phyloP scores from a whole-genome alignment of 1,140 invertebrate species.

The Listronotus oregonensis region DNA sequence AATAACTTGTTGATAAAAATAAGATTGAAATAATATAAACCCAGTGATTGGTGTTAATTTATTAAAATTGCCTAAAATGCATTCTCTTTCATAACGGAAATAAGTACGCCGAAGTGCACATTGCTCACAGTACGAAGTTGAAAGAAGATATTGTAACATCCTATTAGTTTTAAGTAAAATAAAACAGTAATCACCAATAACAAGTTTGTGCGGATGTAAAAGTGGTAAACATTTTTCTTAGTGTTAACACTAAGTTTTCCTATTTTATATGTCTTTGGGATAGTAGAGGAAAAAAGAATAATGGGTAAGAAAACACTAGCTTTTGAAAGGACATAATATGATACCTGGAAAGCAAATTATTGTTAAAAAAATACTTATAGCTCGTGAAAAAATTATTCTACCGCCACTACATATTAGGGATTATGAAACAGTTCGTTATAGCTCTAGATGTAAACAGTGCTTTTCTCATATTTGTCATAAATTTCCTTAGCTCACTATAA shows the following conservation, averaged over 20 bases:
- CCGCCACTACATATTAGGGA: too few species aligned
- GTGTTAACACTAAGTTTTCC: neutral
- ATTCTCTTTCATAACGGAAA: constrained; percentile 6
- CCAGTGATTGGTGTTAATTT: neutral
- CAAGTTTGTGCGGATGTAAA: neutral
- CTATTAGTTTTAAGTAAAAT: neutral
- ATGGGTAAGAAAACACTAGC: too few species aligned
- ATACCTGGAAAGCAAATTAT: too few species aligned
- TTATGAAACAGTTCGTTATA: too few species aligned
- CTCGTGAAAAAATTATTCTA: too few species aligned
- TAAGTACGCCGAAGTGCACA: neutral
- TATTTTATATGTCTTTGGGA: neutral
- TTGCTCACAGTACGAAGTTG: neutral
- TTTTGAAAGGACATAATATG: too few species aligned
- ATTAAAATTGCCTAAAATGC: neutral
- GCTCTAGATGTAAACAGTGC: too few species aligned
- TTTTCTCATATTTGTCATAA: too few species aligned
- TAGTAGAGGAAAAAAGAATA: too few species aligned
- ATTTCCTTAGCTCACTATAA: too few species aligned
- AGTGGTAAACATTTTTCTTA: too few species aligned
- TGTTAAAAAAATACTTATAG: too few species aligned
- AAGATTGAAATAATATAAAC: neutral
- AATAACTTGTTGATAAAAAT: constrained; percentile 2
- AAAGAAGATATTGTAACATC: neutral
- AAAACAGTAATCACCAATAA: neutral